phyloP scores from a whole-genome alignment of 2,888 invertebrate genomes.

The Pristionchus arcanus region DNA sequence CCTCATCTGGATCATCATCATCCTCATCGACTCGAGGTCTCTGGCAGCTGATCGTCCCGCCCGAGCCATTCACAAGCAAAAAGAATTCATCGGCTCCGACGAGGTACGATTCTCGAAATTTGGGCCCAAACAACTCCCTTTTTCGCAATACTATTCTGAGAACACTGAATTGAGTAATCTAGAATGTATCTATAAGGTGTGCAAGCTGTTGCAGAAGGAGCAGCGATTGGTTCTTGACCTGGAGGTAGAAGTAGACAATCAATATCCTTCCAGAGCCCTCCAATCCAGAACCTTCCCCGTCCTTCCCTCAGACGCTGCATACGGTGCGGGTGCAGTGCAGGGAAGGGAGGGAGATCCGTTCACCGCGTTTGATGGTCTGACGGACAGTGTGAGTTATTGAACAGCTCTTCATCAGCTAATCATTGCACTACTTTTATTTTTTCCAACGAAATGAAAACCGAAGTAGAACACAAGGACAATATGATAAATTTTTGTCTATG shows the following conservation, averaged over 20 bases:
- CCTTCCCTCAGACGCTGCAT: constrained; percentile 65
- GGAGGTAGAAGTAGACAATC: no score
- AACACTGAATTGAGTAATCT: no score
- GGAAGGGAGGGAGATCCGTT: constrained; percentile 61
- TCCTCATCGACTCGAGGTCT: not conserved
- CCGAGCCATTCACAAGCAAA: not conserved
- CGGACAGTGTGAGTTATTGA: constrained; percentile 59
- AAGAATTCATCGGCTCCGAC: not conserved
- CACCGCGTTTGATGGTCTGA: constrained; percentile 64
- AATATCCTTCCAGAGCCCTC: constrained; percentile 29
- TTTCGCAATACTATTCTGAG: no score
- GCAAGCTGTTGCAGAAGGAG: no score
- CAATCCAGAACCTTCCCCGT: constrained; percentile 62
- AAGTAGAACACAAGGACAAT: no score
- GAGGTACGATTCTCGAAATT: not conserved
- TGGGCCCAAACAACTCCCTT: not conserved
- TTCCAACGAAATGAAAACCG: no score
- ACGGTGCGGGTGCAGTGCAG: constrained; percentile 37
- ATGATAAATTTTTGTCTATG: no score
- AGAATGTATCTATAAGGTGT: no score
- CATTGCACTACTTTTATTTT: no score
- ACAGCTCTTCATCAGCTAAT: no score
- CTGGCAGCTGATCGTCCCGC: constrained; percentile 3
- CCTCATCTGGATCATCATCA: not conserved
- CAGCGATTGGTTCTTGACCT: no score